A percentile compares a stretch with the other conserved stretches of the same genome.
Conservation (phyloP, 2,113 vertebrate genomes). For the Lepidothrix coronata region DNA sequence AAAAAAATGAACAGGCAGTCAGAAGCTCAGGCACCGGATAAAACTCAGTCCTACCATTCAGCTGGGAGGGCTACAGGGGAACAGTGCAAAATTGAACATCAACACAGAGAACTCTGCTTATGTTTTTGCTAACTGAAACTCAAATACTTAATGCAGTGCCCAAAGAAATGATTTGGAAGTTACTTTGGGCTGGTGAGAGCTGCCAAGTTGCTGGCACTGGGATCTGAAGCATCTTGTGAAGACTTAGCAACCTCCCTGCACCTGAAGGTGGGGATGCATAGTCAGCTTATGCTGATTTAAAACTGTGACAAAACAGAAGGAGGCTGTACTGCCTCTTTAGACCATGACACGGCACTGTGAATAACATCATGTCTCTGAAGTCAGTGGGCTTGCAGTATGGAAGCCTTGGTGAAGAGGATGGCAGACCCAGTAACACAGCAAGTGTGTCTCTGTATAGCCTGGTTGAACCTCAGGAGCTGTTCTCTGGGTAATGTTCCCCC, state of each 20-base stretch:
- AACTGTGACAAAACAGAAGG: not conserved
- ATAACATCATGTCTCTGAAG: not conserved
- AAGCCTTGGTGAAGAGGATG: not conserved
- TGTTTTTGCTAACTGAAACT: not conserved
- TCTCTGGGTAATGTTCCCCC: not conserved
- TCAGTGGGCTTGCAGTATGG: not conserved
- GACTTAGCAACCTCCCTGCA: not conserved
- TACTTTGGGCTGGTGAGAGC: not conserved
- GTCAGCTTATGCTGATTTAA: not conserved
- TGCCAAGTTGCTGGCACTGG: not conserved
- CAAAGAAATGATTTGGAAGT: not conserved
- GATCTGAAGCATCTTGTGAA: not conserved
- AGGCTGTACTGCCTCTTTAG: not conserved
- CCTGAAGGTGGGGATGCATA: not conserved
- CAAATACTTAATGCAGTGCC: not conserved
- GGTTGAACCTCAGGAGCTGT: not conserved
- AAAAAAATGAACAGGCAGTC: not conserved
- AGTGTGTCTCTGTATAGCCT: not conserved
- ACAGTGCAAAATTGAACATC: not conserved
- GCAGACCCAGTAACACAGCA: not conserved
- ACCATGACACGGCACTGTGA: not conserved
- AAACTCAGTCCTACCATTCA: rapidly evolving
- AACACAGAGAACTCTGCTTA: not conserved
- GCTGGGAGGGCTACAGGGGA: not conserved
- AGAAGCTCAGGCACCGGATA: not conserved